Percentiles rank a stretch among this genome's conserved stretches.
These are phyloP conservation scores for Hylaeus anthracinus DNA, from an alignment of 1,140 invertebrate species.

Conservation along the genomic window DNA sequence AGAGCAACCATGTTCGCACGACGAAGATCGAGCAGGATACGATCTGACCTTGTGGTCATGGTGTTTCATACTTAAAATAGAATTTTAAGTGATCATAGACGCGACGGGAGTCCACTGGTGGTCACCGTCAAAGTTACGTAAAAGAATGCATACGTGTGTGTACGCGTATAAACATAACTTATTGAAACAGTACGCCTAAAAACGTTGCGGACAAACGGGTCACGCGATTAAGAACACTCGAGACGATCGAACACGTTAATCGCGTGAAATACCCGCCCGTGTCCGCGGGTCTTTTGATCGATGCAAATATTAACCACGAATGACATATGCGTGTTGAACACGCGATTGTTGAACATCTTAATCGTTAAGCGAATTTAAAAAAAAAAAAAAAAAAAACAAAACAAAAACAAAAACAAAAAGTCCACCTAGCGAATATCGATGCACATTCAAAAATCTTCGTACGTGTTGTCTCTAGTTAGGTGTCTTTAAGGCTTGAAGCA, in stretches of 20 bases:
- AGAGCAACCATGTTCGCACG: constrained; percentile 18
- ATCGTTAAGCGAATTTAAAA: constrained; percentile 2
- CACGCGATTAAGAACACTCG: neutral
- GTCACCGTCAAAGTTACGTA: constrained; percentile 52
- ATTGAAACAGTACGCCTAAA: constrained; percentile 45
- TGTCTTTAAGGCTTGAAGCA: constrained; percentile 52
- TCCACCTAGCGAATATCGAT: constrained; percentile 48
- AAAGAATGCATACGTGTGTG: constrained; percentile 48
- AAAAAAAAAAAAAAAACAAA: neutral
- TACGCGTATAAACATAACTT: constrained; percentile 63
- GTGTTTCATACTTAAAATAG: constrained; percentile 48
- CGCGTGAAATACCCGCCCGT: constrained; percentile 16
- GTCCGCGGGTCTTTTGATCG: constrained; percentile 7
- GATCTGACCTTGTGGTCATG: constrained; percentile 30
- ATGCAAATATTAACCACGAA: neutral
- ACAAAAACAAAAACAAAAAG: constrained; percentile 11
- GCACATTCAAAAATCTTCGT: constrained; percentile 65
- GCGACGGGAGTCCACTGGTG: constrained; percentile 64
- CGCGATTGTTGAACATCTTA: neutral
- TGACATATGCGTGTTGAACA: neutral
- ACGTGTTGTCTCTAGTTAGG: constrained; percentile 68
- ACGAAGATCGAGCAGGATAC: constrained; percentile 52
- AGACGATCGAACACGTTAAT: neutral
- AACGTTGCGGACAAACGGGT: constrained; percentile 4
- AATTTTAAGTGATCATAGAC: constrained; percentile 46